phyloP scores from a whole-genome alignment of 2,888 invertebrate genomes.

The Napeogenes sylphis region DNA sequence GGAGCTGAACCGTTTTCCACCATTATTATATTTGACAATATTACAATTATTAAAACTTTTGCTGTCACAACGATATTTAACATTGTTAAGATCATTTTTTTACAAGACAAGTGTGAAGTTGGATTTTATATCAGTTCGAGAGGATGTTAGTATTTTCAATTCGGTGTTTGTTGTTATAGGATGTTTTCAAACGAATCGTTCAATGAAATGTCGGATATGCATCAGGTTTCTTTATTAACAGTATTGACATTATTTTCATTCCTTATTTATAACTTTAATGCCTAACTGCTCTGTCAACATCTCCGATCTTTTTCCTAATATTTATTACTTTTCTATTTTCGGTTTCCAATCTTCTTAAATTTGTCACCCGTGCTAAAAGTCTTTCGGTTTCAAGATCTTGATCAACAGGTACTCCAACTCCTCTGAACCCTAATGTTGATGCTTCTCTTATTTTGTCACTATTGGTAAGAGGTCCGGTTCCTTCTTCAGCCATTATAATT shows the following conservation, averaged over 20 bases:
- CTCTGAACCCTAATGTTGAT: conserved; percentile 41
- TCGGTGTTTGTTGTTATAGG: neutral
- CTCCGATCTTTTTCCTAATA: neutral
- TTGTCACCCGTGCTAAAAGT: neutral
- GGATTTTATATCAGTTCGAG: conserved; percentile 9
- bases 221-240: neutral
- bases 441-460: conserved; percentile 44
- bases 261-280: neutral
- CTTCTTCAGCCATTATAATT: conserved; percentile 46
- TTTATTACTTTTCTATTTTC: conserved; percentile 20
- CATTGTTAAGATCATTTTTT: neutral
- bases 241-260: too few species aligned
- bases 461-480: conserved; percentile 40
- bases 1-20: conserved; percentile 17
- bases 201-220: neutral
- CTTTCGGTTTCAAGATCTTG: conserved; percentile 35
- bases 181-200: conserved; percentile 1
- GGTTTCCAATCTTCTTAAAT: conserved; percentile 13
- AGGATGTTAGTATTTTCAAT: conserved; percentile 22
- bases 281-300: neutral
- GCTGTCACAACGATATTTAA: neutral
- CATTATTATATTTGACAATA: conserved; percentile 8
- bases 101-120: neutral
- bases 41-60: neutral
- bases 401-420: conserved; percentile 41